A percentile compares a stretch with the other conserved stretches of the same genome.
Evolutionary conservation across 2,888 invertebrate genomes (phyloP).

Genomic region (Dastarcus helophoroides): DNA sequence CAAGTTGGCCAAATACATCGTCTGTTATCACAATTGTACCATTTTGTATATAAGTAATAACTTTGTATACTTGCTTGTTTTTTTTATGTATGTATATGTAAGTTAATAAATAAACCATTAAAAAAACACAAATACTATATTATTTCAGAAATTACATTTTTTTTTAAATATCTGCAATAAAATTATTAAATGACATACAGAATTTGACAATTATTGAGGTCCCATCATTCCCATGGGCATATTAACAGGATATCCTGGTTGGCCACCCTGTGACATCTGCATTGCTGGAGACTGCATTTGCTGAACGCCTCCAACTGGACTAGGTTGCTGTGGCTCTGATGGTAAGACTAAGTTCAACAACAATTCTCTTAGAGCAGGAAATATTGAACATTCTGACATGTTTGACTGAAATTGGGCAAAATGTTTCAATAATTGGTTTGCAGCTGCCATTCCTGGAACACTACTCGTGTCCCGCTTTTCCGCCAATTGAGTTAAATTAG

Average conservation of each 20-base stretch:
- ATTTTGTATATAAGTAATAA: no score
- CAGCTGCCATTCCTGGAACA: constrained; percentile 49
- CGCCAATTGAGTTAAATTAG: constrained; percentile 77
- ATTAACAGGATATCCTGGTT: constrained; percentile 33
- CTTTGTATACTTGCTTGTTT: no score
- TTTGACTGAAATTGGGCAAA: constrained; percentile 63
- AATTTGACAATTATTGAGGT: constrained; percentile 15
- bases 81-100: no score
- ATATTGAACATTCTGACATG: constrained; percentile 74
- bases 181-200: no score
- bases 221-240: constrained; percentile 38
- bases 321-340: constrained; percentile 56
- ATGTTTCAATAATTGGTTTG: constrained; percentile 51
- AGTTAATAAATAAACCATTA: no score
- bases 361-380: constrained; percentile 82
- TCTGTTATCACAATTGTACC: no score
- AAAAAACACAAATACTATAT: no score
- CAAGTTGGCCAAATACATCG: no score
- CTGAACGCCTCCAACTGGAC: constrained; percentile 34
- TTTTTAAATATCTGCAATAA: background rate
- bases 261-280: constrained; percentile 44
- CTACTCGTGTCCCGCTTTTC: constrained; percentile 63
- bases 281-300: constrained; percentile 45
- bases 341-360: constrained; percentile 73
- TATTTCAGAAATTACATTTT: no score